Evolutionary conservation across 2,888 invertebrate species (phyloP).

Genomic region (Tortricodes alternella): DNA sequence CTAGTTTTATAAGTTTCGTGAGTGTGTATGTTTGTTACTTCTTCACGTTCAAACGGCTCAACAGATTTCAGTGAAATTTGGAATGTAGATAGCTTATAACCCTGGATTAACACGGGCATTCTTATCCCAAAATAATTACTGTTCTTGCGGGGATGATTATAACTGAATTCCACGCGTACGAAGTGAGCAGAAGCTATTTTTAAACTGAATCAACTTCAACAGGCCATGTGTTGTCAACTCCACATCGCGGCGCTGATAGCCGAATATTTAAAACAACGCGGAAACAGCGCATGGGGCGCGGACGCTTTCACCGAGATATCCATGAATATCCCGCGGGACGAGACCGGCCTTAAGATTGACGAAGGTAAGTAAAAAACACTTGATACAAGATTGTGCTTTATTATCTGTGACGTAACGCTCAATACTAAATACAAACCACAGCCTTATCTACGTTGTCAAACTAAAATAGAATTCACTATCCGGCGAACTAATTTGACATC

Average conservation of each 20-base stretch:
- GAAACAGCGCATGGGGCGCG: slow-evolving; percentile 91
- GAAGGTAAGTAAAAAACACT: slow-evolving; percentile 80
- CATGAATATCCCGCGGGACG: slow-evolving; percentile 93
- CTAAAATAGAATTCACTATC: too few relatives aligned
- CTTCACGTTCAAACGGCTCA: too few relatives aligned
- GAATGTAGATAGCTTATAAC: too few relatives aligned
- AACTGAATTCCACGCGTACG: too few relatives aligned
- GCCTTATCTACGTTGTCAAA: slow-evolving; percentile 47
- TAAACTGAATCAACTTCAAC: not conserved
- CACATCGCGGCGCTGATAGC: slow-evolving; percentile 98
- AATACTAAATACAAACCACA: slow-evolving; percentile 50
- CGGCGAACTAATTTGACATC: too few relatives aligned
- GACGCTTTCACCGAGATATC: slow-evolving; percentile 92
- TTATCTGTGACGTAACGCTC: slow-evolving; percentile 39
- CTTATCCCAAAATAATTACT: too few relatives aligned
- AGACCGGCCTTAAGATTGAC: slow-evolving; percentile 92
- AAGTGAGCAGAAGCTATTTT: too few relatives aligned
- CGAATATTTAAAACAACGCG: slow-evolving; percentile 92
- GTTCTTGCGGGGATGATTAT: too few relatives aligned
- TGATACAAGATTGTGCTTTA: slow-evolving; percentile 43
- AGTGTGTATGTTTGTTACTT: too few relatives aligned
- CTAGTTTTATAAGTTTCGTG: too few relatives aligned
- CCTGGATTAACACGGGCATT: too few relatives aligned
- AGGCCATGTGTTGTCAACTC: slow-evolving; percentile 96
- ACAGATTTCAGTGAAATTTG: too few relatives aligned